Conservation (phyloP, 2,113 vertebrate genomes). For the Brachirus orientalis region DNA sequence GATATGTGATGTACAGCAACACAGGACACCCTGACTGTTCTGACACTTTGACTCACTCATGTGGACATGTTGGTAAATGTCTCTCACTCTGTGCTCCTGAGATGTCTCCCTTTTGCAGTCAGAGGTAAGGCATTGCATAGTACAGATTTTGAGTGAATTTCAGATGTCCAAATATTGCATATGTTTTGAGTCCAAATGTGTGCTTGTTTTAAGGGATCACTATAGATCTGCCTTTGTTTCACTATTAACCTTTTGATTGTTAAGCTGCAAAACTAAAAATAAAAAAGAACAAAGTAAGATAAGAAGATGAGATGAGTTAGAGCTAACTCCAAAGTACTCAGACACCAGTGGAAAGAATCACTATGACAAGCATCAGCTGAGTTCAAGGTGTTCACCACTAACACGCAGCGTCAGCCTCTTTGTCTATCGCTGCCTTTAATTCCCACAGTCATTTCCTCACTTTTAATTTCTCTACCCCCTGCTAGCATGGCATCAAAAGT, state of each 20-base stretch:
- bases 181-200: too few species aligned
- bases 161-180: not conserved
- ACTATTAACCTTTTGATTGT: not conserved
- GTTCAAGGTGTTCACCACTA: constrained; percentile 69
- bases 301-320: constrained; percentile 32
- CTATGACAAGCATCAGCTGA: constrained; percentile 71
- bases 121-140: too few species aligned
- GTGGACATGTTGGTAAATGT: constrained; percentile 25
- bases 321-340: constrained; percentile 49
- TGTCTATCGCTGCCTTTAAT: constrained; percentile 71
- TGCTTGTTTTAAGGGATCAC: not conserved
- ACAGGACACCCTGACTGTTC: constrained; percentile 6
- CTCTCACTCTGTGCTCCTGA: too few species aligned
- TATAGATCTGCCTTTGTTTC: not conserved
- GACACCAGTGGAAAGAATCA: constrained; percentile 67
- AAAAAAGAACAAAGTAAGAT: constrained; percentile 29
- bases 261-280: not conserved
- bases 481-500: constrained; percentile 60
- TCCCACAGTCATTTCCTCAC: constrained; percentile 77
- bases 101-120: too few species aligned
- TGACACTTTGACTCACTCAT: constrained; percentile 32
- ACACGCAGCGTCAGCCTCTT: constrained; percentile 65
- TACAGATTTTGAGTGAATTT: not conserved
- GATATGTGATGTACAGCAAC: constrained; percentile 21
- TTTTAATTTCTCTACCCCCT: constrained; percentile 74